Base-by-base conservation (phyloP, 2,888 invertebrate species). In the Brassicogethes aeneus region DNA sequence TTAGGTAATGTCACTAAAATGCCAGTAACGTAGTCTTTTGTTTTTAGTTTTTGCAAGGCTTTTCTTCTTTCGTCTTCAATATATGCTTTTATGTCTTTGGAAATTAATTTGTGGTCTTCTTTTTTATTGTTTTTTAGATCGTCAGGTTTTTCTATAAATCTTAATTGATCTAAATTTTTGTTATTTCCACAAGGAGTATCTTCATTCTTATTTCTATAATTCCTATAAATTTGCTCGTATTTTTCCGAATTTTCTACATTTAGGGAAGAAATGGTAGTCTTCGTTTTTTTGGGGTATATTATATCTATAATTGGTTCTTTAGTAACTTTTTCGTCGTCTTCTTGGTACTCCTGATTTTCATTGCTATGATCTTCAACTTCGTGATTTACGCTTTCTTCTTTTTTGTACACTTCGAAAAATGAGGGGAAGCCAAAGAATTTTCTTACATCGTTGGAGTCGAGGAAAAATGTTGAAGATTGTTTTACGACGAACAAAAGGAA, bases 1-100 rank as follows among this genome's bases (percentile, higher is more conserved):
- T 29, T 40, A n/a, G 40, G 35, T 15, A 34, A 40, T 10, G 35
- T 34, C 29, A 40, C 2, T 12, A 40, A 40, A 15, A 40, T 23
- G n/a, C 40, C 40, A 3, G 40, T 15, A 34, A 40, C 23, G 17
- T 35, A 29, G 15, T 34, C 34, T 2, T 39, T 39, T 34, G 34
- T 23, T 10, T 23, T 23, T 23, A 23, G 10, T 23, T 23, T 23
- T 10, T 23, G 5, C 5, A 23, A 10, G 10, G 23, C 10, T 23
- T 23, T 10, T 10, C 23, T 23, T 23, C 23, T 23, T 23, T 23
- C 23, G 5, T 23, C 23, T 10, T 23, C 23, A 7, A 23, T 23
- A 23, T 23, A 10, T 7, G 5, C 23, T 10, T 23, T 23, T 10
- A 23, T 7, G 5, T 23, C 23, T 5, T 5, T 5, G 5, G 23